Conservation (phyloP, 2,888 invertebrate genomes). For the Heliconius sara region DNA sequence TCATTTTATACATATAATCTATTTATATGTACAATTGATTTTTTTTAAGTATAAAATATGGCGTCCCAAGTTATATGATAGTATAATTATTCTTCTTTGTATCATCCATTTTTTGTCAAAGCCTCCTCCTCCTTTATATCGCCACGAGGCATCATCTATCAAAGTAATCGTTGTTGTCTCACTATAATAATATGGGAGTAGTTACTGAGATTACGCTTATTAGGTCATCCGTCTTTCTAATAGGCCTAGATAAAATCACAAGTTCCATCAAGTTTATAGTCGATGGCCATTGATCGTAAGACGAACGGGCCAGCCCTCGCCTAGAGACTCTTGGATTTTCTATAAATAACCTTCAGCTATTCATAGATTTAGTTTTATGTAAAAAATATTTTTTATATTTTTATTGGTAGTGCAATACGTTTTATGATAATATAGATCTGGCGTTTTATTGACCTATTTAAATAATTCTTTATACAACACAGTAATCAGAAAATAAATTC, state of each 20-base stretch:
- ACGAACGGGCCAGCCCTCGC: constrained; percentile 42
- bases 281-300: constrained; percentile 45
- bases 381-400: constrained; percentile 4
- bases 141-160: constrained; percentile 30
- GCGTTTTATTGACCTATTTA: neutral
- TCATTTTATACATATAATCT: neutral
- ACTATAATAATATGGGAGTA: constrained; percentile 37
- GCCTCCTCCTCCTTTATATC: constrained; percentile 20
- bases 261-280: constrained; percentile 43
- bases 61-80: neutral
- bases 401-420: neutral
- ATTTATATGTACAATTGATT: neutral
- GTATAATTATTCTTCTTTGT: neutral
- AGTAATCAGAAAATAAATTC: neutral
- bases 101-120: constrained; percentile 3
- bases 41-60: neutral
- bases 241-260: constrained; percentile 48
- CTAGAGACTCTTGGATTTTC: constrained; percentile 39
- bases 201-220: constrained; percentile 44
- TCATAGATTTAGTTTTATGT: constrained; percentile 31
- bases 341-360: constrained; percentile 46
- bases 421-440: constrained; percentile 5
- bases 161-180: constrained; percentile 39
- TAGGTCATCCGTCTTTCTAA: constrained; percentile 47
- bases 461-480: neutral